Evolutionary conservation across 2,113 vertebrate species (phyloP), one percentile per base, ranked within the genome.

Genomic region (Melanostigma gelatinosum): DNA sequence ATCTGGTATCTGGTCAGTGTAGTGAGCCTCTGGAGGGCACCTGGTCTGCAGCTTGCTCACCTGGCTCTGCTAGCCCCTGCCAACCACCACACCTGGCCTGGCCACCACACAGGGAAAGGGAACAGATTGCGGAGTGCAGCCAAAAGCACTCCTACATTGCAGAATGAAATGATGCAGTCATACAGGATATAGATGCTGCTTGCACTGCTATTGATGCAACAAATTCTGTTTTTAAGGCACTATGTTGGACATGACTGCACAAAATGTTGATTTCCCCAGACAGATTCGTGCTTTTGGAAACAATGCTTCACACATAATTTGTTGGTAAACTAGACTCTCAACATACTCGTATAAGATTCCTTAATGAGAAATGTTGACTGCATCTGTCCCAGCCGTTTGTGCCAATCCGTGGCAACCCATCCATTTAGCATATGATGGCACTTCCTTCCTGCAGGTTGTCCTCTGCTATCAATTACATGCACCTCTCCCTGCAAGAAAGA

Each of bases 11-110:
- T 88, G 93, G 91, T 94, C 91, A 92, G 86, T 86, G 55, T 80
- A 75, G 85, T 48, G 69, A 82, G 82, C 82, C 87, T 92, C 91
- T 88, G 87, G 89, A 88, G 90, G 88, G 91, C 87, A 87, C 79
- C 91, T 92, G 90, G 92, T 86, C 91, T 91, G 92, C 91, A 93
- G 92, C 90, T 87, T 73, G 91, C 88, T 93, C 93, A 91, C 89
- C 86, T 93, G 92, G 89, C 81, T 81, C 67, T 81, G 73, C 74
- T 74, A 15, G 79, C 73, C 80, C 68, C 77, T 90, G 91, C 90
- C 91, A 93, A 83, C 84, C 83, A 72, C 46, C 83, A 81, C 91
- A 92, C 89, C 93, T 93, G 93, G 88, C 64, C 83, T 58, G 77
- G 82, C 76, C 62, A 16, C 66, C 72, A 61, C 72, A 67, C 60